Base-by-base conservation (phyloP, 1,140 invertebrate genomes). In the Eufriesea mexicana region DNA sequence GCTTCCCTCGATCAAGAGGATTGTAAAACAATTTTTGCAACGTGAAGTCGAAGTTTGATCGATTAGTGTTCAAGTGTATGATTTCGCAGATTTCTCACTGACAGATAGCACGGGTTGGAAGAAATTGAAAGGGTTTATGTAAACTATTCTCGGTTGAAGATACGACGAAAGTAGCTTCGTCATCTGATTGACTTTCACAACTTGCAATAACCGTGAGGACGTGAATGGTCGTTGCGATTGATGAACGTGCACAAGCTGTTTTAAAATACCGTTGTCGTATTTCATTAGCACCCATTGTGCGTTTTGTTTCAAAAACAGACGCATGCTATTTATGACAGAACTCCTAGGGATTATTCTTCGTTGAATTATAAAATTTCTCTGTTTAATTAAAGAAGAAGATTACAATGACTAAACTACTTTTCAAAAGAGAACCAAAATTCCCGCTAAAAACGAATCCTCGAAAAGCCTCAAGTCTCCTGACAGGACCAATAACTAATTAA, bases 111-210 rank as follows among this genome's bases (percentile, higher is more conserved):
- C 23, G 23, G 8, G 9, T 12, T 25, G 18, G 12, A 72, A 73
- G 42, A 42, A 42, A 73, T 55, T 18, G 54, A 73, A 73, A 73
- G 49, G 25, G 20, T 25, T 51, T 73, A 18, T 4, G 20, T 42
- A 42, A 55, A 73, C 23, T 42, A 73, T 73, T 55, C 28, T 57
- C 20, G 35, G 2, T 0, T 23, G 67, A 57, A 12, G 28, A 12
- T 16, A 42, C 18, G 25, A 57, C 28, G 14, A n/a, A 55, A 57
- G n/a, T 42, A 23, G 20, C 54, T n/a, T 16, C 54, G 35, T 73
- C 35, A 73, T n/a, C 9, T 55, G 51, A 73, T 57, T 45, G 54
- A 73, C 71, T 55, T 55, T 73, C 71, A 42, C 51, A 57, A 42
- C 25, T 12, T 54, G 35, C 28, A n/a, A 55, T 49, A 10, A 35